phyloP scores from a whole-genome alignment of 1,140 invertebrate genomes.

The Conopomorpha cramerella region DNA sequence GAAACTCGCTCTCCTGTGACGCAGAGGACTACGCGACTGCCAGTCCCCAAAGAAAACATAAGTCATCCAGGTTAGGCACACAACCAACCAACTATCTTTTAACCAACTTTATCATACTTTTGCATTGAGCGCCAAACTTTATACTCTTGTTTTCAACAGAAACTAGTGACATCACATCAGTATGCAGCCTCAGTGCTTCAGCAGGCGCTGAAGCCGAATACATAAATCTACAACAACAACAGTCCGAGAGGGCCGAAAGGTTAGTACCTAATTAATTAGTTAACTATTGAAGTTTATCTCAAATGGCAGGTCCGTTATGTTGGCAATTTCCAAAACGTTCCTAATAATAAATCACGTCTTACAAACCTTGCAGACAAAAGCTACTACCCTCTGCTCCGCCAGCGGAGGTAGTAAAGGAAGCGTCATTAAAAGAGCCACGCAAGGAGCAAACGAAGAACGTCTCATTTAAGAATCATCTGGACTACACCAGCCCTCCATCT shows the following conservation, averaged over 20 bases:
- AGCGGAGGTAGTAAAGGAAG: slow-evolving; percentile 33
- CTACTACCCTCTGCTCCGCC: slow-evolving; percentile 16
- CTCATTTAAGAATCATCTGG: slow-evolving; percentile 56
- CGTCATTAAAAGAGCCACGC: slow-evolving; percentile 31
- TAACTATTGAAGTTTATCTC: no score
- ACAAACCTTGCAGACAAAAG: slow-evolving; percentile 19
- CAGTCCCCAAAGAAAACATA: slow-evolving; percentile 41
- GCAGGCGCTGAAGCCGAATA: slow-evolving; percentile 47
- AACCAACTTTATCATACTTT: no score
- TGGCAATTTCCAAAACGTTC: slow-evolving; percentile 47
- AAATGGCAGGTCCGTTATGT: no score
- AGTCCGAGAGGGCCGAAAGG: slow-evolving; percentile 6
- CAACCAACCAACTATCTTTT: slow-evolving; percentile 2
- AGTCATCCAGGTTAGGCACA: slow-evolving; percentile 40
- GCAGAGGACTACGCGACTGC: slow-evolving; percentile 24
- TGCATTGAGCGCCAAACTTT: no score
- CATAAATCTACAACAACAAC: slow-evolving; percentile 30
- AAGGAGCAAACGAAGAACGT: slow-evolving; percentile 56
- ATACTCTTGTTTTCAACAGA: no score
- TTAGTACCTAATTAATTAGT: no score
- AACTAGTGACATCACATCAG: slow-evolving; percentile 63
- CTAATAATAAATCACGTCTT: slow-evolving; percentile 7
- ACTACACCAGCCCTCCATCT: slow-evolving; percentile 45
- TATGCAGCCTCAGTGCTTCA: slow-evolving; percentile 61
- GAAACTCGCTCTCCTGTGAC: slow-evolving; percentile 34